A percentile compares a stretch with the other conserved stretches of the same genome.
phyloP scores from a whole-genome alignment of 2,888 invertebrate genomes.

The Cheilosia vernalis region DNA sequence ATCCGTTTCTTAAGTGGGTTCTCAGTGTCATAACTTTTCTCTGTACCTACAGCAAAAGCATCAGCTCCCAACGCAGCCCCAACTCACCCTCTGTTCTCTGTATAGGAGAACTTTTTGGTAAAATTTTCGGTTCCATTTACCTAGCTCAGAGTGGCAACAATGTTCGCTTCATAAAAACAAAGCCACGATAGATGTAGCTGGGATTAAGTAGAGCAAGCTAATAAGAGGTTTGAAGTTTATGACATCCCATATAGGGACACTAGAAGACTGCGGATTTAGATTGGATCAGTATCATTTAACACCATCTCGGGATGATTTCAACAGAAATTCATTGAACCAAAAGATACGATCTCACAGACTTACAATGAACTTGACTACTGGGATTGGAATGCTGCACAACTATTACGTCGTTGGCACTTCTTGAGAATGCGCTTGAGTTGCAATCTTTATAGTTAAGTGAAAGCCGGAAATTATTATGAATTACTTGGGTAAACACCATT shows the following conservation, averaged over 20 bases:
- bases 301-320: slow-evolving; percentile 11
- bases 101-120: not conserved
- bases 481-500: slow-evolving; percentile 11
- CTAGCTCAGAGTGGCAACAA: slow-evolving; percentile 20
- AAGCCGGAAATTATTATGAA: slow-evolving; percentile 7
- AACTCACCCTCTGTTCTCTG: not conserved
- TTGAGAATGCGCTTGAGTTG: not conserved
- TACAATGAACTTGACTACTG: slow-evolving; percentile 15
- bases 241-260: slow-evolving; percentile 18
- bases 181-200: slow-evolving; percentile 50
- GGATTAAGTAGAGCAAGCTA: slow-evolving; percentile 52
- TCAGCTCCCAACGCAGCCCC: not conserved
- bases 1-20: slow-evolving; percentile 47
- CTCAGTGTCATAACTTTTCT: slow-evolving; percentile 23
- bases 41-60: slow-evolving; percentile 5
- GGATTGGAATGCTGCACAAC: slow-evolving; percentile 12
- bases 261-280: slow-evolving; percentile 22
- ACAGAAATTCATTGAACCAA: slow-evolving; percentile 3
- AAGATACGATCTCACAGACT: slow-evolving; percentile 1
- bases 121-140: slow-evolving; percentile 29
- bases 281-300: slow-evolving; percentile 56
- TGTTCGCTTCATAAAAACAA: slow-evolving; percentile 60
- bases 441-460: not conserved
- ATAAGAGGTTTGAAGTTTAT: slow-evolving; percentile 50
- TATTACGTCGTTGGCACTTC: not conserved